Evolutionary conservation across 2,888 invertebrate genomes (phyloP).

Genomic region (Euspilapteryx auroguttella): DNA sequence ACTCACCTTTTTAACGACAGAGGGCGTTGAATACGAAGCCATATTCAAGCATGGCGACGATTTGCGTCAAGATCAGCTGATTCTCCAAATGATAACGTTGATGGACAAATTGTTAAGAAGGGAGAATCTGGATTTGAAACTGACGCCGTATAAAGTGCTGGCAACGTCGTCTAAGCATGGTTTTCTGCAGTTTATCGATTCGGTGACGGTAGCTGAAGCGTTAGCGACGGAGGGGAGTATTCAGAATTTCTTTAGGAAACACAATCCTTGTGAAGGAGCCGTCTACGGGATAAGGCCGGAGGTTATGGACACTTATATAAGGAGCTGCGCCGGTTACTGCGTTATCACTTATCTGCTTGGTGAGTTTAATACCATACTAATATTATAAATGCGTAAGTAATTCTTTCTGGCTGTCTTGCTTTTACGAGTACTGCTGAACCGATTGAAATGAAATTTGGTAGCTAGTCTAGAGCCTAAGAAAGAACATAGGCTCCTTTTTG

Average conservation of each 20-base stretch:
- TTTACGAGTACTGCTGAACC: no score
- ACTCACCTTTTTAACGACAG: conserved; percentile 83
- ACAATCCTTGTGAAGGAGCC: conserved; percentile 85
- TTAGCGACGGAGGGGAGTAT: conserved; percentile 85
- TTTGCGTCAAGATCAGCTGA: conserved; percentile 94
- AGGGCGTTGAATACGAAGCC: conserved; percentile 85
- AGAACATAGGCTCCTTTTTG: no score
- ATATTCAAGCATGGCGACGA: conserved; percentile 99
- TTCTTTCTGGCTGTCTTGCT: no score
- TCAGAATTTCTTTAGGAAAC: conserved; percentile 88
- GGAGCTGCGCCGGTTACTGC: conserved; percentile 96
- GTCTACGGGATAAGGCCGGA: conserved; percentile 91
- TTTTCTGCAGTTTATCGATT: conserved; percentile 94
- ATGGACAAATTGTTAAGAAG: conserved; percentile 95
- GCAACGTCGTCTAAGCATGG: conserved; percentile 96
- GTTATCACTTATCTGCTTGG: conserved; percentile 94
- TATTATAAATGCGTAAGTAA: no score
- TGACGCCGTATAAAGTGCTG: conserved; percentile 92
- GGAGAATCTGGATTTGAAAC: conserved; percentile 94
- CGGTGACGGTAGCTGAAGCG: conserved; percentile 90
- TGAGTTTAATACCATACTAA: no score
- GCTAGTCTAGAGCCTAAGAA: no score
- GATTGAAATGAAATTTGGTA: no score
- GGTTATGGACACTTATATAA: conserved; percentile 96
- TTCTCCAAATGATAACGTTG: conserved; percentile 95